Evolutionary conservation across 2,113 vertebrate genomes (phyloP).

Genomic region (Calyptomena viridis): DNA sequence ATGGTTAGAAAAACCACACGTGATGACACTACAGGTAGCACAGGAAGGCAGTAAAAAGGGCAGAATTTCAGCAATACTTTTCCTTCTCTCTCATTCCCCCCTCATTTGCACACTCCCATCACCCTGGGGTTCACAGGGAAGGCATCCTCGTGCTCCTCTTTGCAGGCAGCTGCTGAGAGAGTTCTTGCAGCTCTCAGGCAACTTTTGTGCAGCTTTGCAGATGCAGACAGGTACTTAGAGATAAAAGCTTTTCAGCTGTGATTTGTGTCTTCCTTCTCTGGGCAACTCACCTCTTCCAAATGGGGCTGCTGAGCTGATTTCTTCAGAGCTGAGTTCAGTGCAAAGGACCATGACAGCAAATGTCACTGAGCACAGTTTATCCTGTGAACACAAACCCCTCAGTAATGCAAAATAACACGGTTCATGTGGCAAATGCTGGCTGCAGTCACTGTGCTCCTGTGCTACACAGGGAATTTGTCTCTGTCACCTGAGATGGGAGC

Average conservation of each 20-base stretch:
- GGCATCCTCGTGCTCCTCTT: background rate
- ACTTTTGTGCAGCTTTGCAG: background rate
- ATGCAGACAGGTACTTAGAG: background rate
- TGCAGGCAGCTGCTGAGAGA: background rate
- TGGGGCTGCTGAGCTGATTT: background rate
- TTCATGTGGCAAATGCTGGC: background rate
- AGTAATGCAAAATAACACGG: background rate
- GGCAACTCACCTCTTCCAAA: background rate
- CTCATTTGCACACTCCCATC: background rate
- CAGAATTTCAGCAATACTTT: background rate
- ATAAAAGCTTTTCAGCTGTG: background rate
- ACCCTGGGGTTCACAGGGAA: background rate
- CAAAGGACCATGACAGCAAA: background rate
- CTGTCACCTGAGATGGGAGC: background rate
- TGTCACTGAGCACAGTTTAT: conserved; percentile 3
- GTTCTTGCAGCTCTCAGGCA: background rate
- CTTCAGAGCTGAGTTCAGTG: conserved; percentile 16
- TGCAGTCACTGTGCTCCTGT: background rate
- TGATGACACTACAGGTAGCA: background rate
- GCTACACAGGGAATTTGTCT: background rate
- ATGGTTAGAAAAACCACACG: background rate
- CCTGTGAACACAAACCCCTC: background rate
- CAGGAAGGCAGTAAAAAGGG: background rate
- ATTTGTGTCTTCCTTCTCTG: background rate
- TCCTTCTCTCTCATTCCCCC: background rate